phyloP scores from a whole-genome alignment of 2,888 invertebrate genomes.

The Byasa hedistus region DNA sequence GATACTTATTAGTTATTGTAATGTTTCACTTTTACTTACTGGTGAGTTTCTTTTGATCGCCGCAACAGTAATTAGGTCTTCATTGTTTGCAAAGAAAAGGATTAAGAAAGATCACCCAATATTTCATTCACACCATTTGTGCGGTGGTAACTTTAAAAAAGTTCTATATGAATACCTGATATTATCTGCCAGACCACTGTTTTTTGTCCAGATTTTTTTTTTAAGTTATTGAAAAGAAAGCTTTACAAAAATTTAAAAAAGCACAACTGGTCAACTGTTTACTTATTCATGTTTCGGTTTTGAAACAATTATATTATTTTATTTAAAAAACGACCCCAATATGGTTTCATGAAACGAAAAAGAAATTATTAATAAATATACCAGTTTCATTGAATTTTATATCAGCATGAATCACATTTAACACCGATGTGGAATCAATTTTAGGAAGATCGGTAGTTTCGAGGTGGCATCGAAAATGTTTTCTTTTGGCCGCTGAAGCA shows the following conservation, averaged over 20 bases:
- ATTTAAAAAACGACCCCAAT: too few relatives aligned
- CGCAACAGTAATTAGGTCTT: constrained; percentile 43
- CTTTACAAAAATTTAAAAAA: too few relatives aligned
- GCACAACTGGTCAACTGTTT: too few relatives aligned
- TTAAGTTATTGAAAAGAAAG: too few relatives aligned
- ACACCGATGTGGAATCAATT: not conserved
- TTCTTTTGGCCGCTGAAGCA: constrained; percentile 45
- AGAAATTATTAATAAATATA: not conserved
- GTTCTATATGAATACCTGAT: too few relatives aligned
- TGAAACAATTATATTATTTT: too few relatives aligned
- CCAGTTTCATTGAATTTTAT: too few relatives aligned
- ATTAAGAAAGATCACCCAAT: constrained; percentile 42
- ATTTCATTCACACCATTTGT: constrained; percentile 6
- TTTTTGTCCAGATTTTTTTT: too few relatives aligned
- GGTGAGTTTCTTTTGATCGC: not conserved
- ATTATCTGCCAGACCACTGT: too few relatives aligned
- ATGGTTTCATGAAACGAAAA: too few relatives aligned
- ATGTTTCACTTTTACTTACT: constrained; percentile 42
- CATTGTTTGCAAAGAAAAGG: constrained; percentile 52
- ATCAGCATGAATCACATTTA: too few relatives aligned
- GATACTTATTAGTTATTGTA: constrained; percentile 48
- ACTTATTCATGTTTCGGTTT: too few relatives aligned
- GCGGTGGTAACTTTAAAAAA: not conserved
- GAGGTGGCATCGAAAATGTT: constrained; percentile 41
- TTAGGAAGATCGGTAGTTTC: constrained; percentile 2